Evolutionary conservation across 2,113 vertebrate genomes (phyloP), one percentile per base, ranked within the genome.

Genomic region (Perca flavescens): DNA sequence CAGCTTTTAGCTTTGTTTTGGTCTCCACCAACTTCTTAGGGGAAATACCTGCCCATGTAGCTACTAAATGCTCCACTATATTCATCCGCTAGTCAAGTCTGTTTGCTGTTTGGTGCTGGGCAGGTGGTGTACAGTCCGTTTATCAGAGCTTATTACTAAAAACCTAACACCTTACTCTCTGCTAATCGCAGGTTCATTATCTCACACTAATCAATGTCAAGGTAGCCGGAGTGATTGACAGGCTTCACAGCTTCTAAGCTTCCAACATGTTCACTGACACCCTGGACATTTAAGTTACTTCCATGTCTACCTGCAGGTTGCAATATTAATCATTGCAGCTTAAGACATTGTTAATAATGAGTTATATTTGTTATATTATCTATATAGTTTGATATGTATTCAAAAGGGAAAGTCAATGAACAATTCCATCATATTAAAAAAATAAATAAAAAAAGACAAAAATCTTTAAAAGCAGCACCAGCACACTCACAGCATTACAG

Each of bases 401-500:
- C 28, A 22, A 17, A 78, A 68, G 2, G 6, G 7, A 34, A 43
- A 69, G 54, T 11, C 2, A 9, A 58, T 25, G 21, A 58, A 47
- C 0, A 49, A 5, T 34, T 40, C 21, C n/a, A 15, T 31, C 19
- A 60, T 17, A 46, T n/a, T 25, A 6, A 34, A 6, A 34, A 5
- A 34, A 34, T 0, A 34, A 34, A 34, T 28, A 53, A 64, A 40
- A 40, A 53, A 6, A 53, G 40, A 43, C 10, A 60, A 78, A 36
- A 49, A 43, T 63, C 49, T 76, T 63, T 14, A 54, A 16, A 56
- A 19, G 63, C 14, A 78, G 21, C 46, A 50, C 25, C 21, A 31
- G 47, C 61, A 43, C 15, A 56, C 47, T 82, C 63, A 77, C 47
- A 84, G 46, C 76, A 40, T 83, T 74, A 21, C 67, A 80, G 86